phyloP scores from a whole-genome alignment of 2,113 vertebrate genomes.

The Petromus typicus region DNA sequence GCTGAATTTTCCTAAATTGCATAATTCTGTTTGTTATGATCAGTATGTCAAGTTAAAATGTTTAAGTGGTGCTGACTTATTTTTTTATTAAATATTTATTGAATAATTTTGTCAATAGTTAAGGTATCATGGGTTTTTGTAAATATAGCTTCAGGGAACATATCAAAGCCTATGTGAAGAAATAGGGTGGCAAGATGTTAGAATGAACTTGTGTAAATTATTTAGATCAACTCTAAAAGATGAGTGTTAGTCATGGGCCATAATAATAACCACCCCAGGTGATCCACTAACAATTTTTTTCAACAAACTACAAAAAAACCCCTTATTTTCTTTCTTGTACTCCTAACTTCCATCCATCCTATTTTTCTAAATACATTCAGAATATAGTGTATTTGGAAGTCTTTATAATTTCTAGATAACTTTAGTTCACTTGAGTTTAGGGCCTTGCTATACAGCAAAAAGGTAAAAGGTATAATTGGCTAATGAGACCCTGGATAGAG shows the following conservation, averaged over 20 bases:
- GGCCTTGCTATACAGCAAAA: neutral
- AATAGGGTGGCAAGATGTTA: neutral
- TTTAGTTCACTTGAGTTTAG: slow-evolving; percentile 52
- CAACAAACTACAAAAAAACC: neutral
- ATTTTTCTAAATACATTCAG: neutral
- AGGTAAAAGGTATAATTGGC: neutral
- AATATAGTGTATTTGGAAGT: neutral
- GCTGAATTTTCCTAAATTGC: neutral
- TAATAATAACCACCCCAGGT: neutral
- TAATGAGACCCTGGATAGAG: neutral
- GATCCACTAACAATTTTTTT: slow-evolving; percentile 32
- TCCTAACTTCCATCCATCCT: neutral
- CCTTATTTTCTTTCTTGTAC: neutral
- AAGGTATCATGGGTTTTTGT: neutral
- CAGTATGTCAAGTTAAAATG: neutral
- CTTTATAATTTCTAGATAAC: neutral
- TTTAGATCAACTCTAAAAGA: slow-evolving; percentile 46
- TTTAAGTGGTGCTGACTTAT: slow-evolving; percentile 29
- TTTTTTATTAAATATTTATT: slow-evolving; percentile 51
- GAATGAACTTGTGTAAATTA: neutral
- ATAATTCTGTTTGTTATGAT: neutral
- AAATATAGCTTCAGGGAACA: neutral
- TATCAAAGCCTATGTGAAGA: slow-evolving; percentile 11
- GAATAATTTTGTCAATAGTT: neutral
- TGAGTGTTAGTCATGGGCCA: neutral